These are phyloP conservation scores for Eilema sororculum DNA, from an alignment of 2,888 invertebrate species.

Conservation along the genomic window DNA sequence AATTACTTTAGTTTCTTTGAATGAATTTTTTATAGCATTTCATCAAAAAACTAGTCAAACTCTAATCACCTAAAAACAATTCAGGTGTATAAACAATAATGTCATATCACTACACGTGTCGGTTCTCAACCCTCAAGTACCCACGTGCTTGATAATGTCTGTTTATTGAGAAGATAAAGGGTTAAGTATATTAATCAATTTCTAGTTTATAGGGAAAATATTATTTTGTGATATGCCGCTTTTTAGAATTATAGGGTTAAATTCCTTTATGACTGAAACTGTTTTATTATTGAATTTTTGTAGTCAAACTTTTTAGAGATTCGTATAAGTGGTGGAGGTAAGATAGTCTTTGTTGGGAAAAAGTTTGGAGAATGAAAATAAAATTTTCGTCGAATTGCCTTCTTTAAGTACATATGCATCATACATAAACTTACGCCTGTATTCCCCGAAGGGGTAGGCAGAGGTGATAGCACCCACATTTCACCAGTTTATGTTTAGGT, in stretches of 20 bases:
- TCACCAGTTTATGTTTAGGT: too few species aligned
- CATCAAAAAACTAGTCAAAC: constrained; percentile 1
- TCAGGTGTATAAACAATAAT: constrained; percentile 47
- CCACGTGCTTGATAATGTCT: constrained; percentile 43
- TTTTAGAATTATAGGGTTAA: not conserved
- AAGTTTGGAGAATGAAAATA: not conserved
- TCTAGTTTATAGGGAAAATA: constrained; percentile 13
- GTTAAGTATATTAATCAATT: constrained; percentile 28
- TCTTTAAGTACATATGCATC: too few species aligned
- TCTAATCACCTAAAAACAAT: constrained; percentile 23
- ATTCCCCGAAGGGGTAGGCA: too few species aligned
- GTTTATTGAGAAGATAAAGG: constrained; percentile 26
- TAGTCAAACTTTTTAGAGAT: not conserved
- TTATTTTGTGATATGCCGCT: constrained; percentile 10
- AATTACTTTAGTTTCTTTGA: not conserved
- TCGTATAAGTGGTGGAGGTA: not conserved
- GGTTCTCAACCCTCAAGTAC: constrained; percentile 48
- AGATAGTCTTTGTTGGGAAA: not conserved
- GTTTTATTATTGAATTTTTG: not conserved
- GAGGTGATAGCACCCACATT: too few species aligned
- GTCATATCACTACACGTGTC: constrained; percentile 45
- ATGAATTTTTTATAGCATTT: too few species aligned
- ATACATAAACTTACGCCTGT: too few species aligned
- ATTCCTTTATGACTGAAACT: not conserved
- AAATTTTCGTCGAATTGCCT: too few species aligned